These are phyloP conservation scores for honey bee (Apis mellifera) DNA, from an alignment of 1,140 invertebrate species.

Conservation along the genomic window DNA sequence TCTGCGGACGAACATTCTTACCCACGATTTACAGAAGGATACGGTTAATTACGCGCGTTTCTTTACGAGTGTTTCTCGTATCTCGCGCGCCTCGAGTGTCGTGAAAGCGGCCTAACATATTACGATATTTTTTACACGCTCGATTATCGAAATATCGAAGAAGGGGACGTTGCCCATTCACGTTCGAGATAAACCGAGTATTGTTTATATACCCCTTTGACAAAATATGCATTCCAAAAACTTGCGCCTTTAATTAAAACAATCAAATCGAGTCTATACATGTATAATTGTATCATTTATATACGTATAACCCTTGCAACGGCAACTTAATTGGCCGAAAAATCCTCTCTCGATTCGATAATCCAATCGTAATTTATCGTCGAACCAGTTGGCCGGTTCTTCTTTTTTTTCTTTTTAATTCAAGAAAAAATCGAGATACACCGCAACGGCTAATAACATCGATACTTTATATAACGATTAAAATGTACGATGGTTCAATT, in stretches of 20 bases:
- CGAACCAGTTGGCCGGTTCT: not conserved
- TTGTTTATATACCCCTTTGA: no score
- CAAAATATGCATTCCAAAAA: no score
- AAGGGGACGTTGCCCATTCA: no score
- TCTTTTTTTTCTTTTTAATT: no score
- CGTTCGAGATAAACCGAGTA: no score
- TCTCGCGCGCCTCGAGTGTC: not conserved
- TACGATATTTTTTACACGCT: not conserved
- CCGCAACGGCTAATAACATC: not conserved
- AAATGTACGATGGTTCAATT: not conserved
- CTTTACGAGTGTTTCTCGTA: not conserved
- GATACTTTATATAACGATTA: conserved; percentile 16
- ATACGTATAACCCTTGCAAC: not conserved
- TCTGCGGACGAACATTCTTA: not conserved
- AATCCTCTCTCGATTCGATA: not conserved
- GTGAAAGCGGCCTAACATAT: conserved; percentile 24
- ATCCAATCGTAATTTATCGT: not conserved
- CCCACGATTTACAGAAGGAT: conserved; percentile 13
- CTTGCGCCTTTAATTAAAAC: no score
- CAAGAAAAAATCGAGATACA: not conserved
- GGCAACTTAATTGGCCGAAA: not conserved
- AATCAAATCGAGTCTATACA: no score
- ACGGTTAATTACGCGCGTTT: conserved; percentile 35
- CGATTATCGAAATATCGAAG: not conserved
- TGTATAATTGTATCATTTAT: no score